These are phyloP conservation scores for Naso thynnoides DNA, from an alignment of 2,797 vertebrate genomes.

Conservation along the genomic window DNA sequence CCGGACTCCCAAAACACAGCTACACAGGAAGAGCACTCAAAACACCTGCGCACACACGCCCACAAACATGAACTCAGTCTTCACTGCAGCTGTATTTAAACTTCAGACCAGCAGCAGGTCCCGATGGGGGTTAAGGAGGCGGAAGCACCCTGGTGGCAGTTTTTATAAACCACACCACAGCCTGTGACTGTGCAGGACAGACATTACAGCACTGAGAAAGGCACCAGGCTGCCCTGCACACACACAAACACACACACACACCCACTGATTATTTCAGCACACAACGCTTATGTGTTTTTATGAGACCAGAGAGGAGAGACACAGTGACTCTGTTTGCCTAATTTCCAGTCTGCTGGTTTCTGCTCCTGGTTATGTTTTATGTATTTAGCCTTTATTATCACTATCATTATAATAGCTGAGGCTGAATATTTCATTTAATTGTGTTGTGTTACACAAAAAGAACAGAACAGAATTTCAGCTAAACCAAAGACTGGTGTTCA, in stretches of 20 bases:
- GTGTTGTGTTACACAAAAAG: slow-evolving; percentile 23
- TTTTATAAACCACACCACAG: slow-evolving; percentile 23
- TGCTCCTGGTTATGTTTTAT: slow-evolving; percentile 44
- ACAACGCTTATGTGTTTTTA: slow-evolving; percentile 27
- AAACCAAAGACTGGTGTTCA: slow-evolving; percentile 1
- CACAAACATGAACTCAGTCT: background rate
- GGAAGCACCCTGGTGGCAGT: slow-evolving; percentile 16
- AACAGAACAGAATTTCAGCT: background rate
- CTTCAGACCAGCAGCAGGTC: background rate
- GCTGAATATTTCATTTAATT: slow-evolving; percentile 6
- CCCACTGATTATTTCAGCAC: slow-evolving; percentile 42
- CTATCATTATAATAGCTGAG: slow-evolving; percentile 14
- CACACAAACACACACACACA: slow-evolving; percentile 47
- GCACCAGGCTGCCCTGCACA: slow-evolving; percentile 35
- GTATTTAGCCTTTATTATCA: slow-evolving; percentile 35
- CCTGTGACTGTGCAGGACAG: slow-evolving; percentile 34
- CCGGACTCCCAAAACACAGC: background rate
- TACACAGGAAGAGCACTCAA: slow-evolving; percentile 16
- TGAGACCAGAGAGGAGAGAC: slow-evolving; percentile 5
- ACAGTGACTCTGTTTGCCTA: slow-evolving; percentile 24
- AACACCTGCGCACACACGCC: slow-evolving; percentile 1
- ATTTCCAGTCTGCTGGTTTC: slow-evolving; percentile 38
- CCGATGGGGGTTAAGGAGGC: background rate
- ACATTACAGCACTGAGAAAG: slow-evolving; percentile 46
- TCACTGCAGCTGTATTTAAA: slow-evolving; percentile 15